These are phyloP conservation scores for Artemisiospiza belli DNA, from an alignment of 2,113 vertebrate species.

Conservation along the genomic window DNA sequence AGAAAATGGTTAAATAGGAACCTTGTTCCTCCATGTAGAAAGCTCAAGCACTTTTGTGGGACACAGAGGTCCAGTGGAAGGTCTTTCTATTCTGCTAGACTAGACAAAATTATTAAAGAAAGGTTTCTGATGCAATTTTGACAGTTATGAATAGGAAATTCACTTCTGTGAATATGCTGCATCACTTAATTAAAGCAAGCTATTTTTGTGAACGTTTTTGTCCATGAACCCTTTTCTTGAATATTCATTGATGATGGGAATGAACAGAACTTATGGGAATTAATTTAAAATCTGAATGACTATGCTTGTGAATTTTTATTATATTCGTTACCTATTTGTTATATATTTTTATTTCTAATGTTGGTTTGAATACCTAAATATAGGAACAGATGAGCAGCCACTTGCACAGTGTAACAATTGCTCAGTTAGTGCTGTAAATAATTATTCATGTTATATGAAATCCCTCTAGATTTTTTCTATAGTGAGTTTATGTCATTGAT, in stretches of 20 bases:
- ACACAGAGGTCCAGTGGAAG: not conserved
- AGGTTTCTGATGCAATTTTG: not conserved
- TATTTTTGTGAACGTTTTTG: not conserved
- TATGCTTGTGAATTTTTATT: not conserved
- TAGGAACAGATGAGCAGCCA: not conserved
- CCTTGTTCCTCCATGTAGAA: not conserved
- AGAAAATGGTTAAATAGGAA: not conserved
- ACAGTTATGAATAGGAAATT: not conserved
- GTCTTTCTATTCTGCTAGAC: not conserved
- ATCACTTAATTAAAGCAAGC: not conserved
- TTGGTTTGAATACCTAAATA: not conserved
- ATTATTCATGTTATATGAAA: not conserved
- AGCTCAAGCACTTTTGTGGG: not conserved
- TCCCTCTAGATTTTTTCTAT: not conserved
- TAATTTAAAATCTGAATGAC: not conserved
- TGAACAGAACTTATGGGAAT: conserved; percentile 8
- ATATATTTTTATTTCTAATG: not conserved
- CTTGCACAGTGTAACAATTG: rapidly evolving
- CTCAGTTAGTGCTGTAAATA: not conserved
- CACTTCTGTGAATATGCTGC: not conserved
- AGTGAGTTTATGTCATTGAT: not conserved
- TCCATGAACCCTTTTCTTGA: not conserved
- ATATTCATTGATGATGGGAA: conserved; percentile 1
- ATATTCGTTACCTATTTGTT: not conserved
- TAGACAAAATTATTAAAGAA: not conserved